A percentile compares a stretch with the other conserved stretches of the same genome.
phyloP scores from a whole-genome alignment of 23 tunicate genomes.

The Trididemnum clinides region DNA sequence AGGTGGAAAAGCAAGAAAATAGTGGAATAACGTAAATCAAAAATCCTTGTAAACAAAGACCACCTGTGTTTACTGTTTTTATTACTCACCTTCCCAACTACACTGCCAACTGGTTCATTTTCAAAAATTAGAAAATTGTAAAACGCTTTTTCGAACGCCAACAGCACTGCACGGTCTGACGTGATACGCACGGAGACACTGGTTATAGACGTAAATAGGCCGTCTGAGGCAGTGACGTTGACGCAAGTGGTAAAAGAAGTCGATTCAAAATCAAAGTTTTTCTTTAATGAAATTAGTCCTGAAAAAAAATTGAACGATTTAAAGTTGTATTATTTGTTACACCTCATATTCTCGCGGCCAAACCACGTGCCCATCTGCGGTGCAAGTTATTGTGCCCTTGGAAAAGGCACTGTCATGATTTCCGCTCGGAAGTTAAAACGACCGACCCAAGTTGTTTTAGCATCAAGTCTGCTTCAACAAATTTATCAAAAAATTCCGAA shows the following conservation, averaged over 20 bases:
- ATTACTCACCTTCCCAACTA: conserved; percentile 31
- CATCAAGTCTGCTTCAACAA: too few relatives aligned
- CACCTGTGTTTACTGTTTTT: too few relatives aligned
- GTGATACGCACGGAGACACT: background rate
- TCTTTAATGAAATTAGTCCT: background rate
- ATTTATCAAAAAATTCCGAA: too few relatives aligned
- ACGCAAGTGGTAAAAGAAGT: background rate
- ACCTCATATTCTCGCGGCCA: too few relatives aligned
- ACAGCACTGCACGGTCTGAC: background rate
- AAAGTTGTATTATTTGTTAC: too few relatives aligned
- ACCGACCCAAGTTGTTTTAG: too few relatives aligned
- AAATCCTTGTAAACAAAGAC: too few relatives aligned
- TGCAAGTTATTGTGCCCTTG: too few relatives aligned
- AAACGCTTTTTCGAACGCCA: conserved; percentile 11
- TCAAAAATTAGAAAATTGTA: conserved; percentile 47
- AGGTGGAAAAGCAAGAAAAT: background rate
- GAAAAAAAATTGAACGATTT: too few relatives aligned
- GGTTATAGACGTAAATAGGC: background rate
- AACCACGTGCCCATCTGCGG: too few relatives aligned
- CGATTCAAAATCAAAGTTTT: background rate
- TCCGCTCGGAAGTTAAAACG: too few relatives aligned
- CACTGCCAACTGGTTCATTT: background rate
- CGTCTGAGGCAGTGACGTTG: background rate
- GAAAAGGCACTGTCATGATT: too few relatives aligned
- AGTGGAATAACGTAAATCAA: background rate